A percentile compares a stretch with the other conserved stretches of the same genome.
These are phyloP conservation scores for Taxidea taxus DNA, from an alignment of 2,113 vertebrate species.

Conservation along the genomic window DNA sequence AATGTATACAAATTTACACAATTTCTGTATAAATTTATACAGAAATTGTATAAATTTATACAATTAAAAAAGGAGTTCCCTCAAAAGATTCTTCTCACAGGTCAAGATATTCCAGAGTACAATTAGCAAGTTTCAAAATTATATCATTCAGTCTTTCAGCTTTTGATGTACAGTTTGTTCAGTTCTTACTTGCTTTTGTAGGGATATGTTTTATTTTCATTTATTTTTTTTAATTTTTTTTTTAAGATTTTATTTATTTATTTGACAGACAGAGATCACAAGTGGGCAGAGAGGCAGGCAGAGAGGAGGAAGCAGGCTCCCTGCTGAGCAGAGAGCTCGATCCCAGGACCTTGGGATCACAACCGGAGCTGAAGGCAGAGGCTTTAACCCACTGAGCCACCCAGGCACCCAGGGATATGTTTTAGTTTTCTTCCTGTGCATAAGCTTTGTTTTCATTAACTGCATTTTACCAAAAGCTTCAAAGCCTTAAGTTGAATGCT, in stretches of 20 bases:
- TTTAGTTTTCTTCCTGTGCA: background rate
- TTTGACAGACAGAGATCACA: too few species aligned
- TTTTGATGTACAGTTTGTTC: background rate
- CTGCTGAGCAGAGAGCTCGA: too few species aligned
- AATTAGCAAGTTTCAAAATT: background rate
- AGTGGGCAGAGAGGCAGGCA: too few species aligned
- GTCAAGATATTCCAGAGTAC: background rate
- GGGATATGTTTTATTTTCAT: background rate
- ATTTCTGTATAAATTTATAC: background rate
- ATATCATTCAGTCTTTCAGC: background rate
- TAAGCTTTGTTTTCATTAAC: slow-evolving; percentile 13
- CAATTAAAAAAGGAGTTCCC: background rate
- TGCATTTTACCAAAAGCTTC: background rate
- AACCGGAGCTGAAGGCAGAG: too few species aligned
- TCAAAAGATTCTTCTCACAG: background rate
- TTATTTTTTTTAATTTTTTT: too few species aligned
- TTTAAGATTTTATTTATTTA: too few species aligned
- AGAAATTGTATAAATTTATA: background rate
- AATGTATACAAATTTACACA: too few species aligned
- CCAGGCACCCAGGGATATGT: background rate
- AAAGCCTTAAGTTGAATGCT: background rate
- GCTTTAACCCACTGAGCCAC: too few species aligned
- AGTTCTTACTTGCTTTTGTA: background rate
- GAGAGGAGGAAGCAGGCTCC: too few species aligned
- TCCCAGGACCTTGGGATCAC: too few species aligned